Evolutionary conservation across 2,113 vertebrate species (phyloP), one percentile per base, ranked within the genome.

Genomic region (Potamarius usumacintae): DNA sequence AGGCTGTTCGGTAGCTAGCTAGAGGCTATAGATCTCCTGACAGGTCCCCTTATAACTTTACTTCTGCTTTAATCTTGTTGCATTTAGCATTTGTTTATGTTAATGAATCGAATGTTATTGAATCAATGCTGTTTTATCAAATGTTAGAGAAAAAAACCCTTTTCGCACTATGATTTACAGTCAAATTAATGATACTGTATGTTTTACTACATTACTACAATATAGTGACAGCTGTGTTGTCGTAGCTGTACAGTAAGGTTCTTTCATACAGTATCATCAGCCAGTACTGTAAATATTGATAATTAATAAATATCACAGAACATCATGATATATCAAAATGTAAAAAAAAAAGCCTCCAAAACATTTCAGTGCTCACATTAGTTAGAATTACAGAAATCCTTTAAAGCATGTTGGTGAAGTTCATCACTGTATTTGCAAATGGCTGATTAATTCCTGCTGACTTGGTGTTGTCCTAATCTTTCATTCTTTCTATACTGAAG

Each of bases 401-500:
- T 58, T 34, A 60, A 11, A 87, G 72, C 72, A 83, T 81, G 77
- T 82, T 83, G 72, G 50, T 57, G 71, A 77, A 62, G 55, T 63
- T 85, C 82, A 84, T 82, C n/a, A 52, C 17, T 62, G 62, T 83
- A 84, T 88, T 67, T 67, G 42, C 60, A 58, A 89, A 87, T 77
- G 69, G 67, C 83, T 85, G 82, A 87, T 89, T 83, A 86, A 69
- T 85, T 65, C 53, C 80, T 86, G 84, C 84, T 86, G 74, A 86
- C 88, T 90, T 86, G 74, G 80, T 76, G 62, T 86, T 67, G 72
- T 88, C 65, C 86, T 88, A 53, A 86, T 87, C 86, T 63, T 58
- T 55, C 58, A 65, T 69, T 82, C 82, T 65, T 86, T 58, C 34
- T 50, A 53, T 82, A 42, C 34, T 42, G 34, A 42, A 42, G 34